Conservation (phyloP, 2,113 vertebrate species). For the Colinus virginianus region DNA sequence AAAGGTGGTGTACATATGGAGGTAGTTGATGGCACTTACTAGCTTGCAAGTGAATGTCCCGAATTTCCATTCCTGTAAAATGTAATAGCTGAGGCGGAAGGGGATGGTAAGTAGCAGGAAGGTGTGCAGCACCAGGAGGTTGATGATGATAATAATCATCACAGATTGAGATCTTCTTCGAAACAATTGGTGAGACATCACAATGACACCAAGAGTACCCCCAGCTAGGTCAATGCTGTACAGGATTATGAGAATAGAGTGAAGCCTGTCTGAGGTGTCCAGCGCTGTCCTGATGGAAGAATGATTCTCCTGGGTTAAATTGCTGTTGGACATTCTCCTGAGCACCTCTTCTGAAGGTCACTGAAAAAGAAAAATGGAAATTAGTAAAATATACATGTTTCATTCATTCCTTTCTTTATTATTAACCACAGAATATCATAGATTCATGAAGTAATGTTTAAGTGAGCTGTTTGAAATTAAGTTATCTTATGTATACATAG, state of each 20-base stretch:
- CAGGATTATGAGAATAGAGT: neutral
- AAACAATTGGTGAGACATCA: slow-evolving; percentile 55
- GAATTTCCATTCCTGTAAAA: slow-evolving; percentile 53
- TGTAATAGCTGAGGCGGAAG: slow-evolving; percentile 73
- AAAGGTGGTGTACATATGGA: slow-evolving; percentile 75
- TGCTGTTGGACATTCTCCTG: slow-evolving; percentile 9
- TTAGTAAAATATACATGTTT: neutral
- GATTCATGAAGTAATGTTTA: neutral
- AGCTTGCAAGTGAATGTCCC: slow-evolving; percentile 57
- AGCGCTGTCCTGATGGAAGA: neutral
- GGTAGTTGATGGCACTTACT: slow-evolving; percentile 43
- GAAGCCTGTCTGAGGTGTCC: neutral
- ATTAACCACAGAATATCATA: neutral
- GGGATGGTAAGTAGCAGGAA: slow-evolving; percentile 72
- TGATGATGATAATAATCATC: slow-evolving; percentile 38
- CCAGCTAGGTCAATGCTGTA: slow-evolving; percentile 60
- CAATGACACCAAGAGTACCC: slow-evolving; percentile 19
- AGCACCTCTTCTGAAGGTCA: neutral
- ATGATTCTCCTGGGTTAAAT: neutral
- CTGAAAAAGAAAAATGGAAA: neutral
- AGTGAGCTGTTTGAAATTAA: neutral
- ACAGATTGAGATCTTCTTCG: slow-evolving; percentile 37
- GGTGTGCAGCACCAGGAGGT: slow-evolving; percentile 68
- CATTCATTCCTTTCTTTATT: neutral
- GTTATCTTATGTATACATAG: neutral